Conservation (phyloP, 1,140 invertebrate genomes). For the Luehdorfia chinensis region DNA sequence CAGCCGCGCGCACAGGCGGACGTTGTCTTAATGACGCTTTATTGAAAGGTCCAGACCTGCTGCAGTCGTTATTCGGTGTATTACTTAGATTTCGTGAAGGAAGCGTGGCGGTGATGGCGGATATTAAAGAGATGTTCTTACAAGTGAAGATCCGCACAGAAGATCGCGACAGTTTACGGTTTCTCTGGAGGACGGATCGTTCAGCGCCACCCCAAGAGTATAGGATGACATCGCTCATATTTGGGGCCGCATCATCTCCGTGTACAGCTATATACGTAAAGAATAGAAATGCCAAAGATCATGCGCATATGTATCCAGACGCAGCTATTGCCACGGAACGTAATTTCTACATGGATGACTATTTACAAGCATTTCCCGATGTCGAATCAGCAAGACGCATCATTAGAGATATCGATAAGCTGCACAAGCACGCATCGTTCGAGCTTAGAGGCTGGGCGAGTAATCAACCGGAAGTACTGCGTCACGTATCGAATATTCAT, state of each 20-base stretch:
- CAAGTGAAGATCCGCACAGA: too few relatives aligned
- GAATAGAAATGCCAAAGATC: slow-evolving; percentile 32
- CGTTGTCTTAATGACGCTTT: slow-evolving; percentile 29
- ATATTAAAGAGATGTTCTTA: too few relatives aligned
- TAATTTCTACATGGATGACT: slow-evolving; percentile 55
- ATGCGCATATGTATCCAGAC: slow-evolving; percentile 17
- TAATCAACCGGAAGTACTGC: too few relatives aligned
- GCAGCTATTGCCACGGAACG: slow-evolving; percentile 25
- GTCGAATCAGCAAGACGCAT: slow-evolving; percentile 7
- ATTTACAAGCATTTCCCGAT: slow-evolving; percentile 25
- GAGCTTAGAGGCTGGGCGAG: slow-evolving; percentile 19
- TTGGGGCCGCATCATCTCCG: slow-evolving; percentile 38
- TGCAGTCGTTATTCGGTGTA: slow-evolving; percentile 27
- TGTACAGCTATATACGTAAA: slow-evolving; percentile 28
- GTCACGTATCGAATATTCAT: neutral
- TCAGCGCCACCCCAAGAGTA: too few relatives aligned
- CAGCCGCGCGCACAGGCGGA: slow-evolving; percentile 26
- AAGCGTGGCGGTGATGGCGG: slow-evolving; percentile 24
- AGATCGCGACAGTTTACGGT: slow-evolving; percentile 32
- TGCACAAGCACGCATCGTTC: slow-evolving; percentile 26
- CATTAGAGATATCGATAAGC: slow-evolving; percentile 25
- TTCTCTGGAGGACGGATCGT: slow-evolving; percentile 30
- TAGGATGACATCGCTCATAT: slow-evolving; percentile 34
- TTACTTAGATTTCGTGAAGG: slow-evolving; percentile 39
- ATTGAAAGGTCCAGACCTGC: slow-evolving; percentile 32